phyloP scores from a whole-genome alignment of 1,140 invertebrate species.

The Glossosoma conforme region DNA sequence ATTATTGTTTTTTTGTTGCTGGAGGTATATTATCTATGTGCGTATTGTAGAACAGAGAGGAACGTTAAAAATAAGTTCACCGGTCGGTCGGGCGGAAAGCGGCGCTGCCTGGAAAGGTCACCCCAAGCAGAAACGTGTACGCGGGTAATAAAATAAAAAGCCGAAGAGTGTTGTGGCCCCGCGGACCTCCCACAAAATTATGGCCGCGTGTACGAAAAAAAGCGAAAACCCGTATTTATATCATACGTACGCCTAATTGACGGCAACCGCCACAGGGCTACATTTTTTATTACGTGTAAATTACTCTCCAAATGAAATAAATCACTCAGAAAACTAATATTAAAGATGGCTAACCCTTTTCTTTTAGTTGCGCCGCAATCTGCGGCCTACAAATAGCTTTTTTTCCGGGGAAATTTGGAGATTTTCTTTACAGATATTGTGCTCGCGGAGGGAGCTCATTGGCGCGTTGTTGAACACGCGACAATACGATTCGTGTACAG shows the following conservation, averaged over 20 bases:
- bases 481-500: no score
- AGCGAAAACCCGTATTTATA: conserved; percentile 14
- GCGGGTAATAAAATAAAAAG: no score
- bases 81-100: no score
- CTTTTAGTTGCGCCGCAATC: background rate
- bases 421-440: no score
- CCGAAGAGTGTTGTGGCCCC: no score
- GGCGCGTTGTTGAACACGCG: no score
- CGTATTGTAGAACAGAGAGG: no score
- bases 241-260: conserved; percentile 16
- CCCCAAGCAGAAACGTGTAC: no score
- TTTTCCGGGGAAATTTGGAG: background rate
- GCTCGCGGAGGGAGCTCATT: background rate
- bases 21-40: no score
- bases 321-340: conserved; percentile 14
- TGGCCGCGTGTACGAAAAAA: conserved; percentile 15
- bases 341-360: background rate
- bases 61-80: no score
- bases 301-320: conserved; percentile 9
- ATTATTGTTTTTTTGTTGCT: no score
- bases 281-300: conserved; percentile 29
- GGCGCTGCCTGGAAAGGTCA: no score
- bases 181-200: background rate
- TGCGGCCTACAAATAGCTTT: background rate
- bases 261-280: background rate